Evolutionary conservation across 2,888 invertebrate species (phyloP).

Genomic region (Nemotelus pantherinus): DNA sequence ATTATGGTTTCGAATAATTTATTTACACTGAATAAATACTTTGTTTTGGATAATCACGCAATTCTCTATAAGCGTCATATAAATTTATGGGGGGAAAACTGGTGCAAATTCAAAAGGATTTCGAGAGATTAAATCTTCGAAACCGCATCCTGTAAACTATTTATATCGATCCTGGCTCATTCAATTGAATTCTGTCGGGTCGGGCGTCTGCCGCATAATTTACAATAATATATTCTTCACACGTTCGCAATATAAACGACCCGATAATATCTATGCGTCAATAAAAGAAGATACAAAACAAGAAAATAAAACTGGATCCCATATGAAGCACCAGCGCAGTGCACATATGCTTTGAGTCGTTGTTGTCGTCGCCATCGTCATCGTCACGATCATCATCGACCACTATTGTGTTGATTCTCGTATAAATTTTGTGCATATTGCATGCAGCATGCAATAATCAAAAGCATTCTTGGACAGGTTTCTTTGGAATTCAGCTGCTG

Average conservation of each 20-base stretch:
- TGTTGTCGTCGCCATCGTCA: too few relatives aligned
- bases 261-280: constrained; percentile 25
- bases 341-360: too few relatives aligned
- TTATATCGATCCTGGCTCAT: constrained; percentile 21
- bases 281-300: not conserved
- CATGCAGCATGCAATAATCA: constrained; percentile 38
- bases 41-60: too few relatives aligned
- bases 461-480: constrained; percentile 37
- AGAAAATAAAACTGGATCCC: not conserved
- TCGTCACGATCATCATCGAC: not conserved
- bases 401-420: constrained; percentile 1
- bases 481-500: constrained; percentile 41
- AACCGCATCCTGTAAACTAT: not conserved
- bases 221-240: constrained; percentile 38
- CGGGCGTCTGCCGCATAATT: constrained; percentile 7
- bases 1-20: too few relatives aligned
- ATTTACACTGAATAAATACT: too few relatives aligned
- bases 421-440: constrained; percentile 23
- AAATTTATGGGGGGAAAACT: not conserved
- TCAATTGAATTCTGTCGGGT: not conserved
- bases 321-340: not conserved
- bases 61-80: too few relatives aligned
- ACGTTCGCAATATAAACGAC: constrained; percentile 31
- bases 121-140: not conserved
- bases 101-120: not conserved